A percentile compares a stretch with the other conserved stretches of the same genome.
phyloP scores from a whole-genome alignment of 2,797 vertebrate species.

The Ambastaia sidthimunki region DNA sequence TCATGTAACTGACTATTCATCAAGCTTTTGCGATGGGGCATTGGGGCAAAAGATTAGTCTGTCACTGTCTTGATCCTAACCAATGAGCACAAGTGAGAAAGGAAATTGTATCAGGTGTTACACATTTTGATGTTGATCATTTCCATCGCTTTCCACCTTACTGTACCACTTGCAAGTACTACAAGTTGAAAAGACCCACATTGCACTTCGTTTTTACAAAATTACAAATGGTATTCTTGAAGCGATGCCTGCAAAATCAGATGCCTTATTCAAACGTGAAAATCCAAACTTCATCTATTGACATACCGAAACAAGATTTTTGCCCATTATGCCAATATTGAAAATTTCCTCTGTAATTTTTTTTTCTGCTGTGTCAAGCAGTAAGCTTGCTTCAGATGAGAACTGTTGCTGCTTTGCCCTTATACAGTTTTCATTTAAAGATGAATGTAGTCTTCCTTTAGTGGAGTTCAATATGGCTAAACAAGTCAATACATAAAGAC shows the following conservation, averaged over 20 bases:
- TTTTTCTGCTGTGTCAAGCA: slow-evolving; percentile 66
- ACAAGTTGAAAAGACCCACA: slow-evolving; percentile 51
- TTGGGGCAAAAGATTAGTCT: slow-evolving; percentile 12
- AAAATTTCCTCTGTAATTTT: slow-evolving; percentile 58
- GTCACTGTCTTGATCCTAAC: slow-evolving; percentile 58
- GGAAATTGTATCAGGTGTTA: slow-evolving; percentile 54
- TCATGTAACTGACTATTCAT: slow-evolving; percentile 29
- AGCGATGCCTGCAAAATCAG: slow-evolving; percentile 83
- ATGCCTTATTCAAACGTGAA: slow-evolving; percentile 82
- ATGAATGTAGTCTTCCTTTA: slow-evolving; percentile 83
- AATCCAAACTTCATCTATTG: slow-evolving; percentile 69
- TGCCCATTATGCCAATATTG: slow-evolving; percentile 77
- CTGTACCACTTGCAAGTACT: slow-evolving; percentile 41
- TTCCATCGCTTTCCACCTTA: slow-evolving; percentile 41
- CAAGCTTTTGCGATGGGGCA: slow-evolving; percentile 12
- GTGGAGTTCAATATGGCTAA: slow-evolving; percentile 61
- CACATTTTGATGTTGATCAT: slow-evolving; percentile 55
- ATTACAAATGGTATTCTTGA: slow-evolving; percentile 70
- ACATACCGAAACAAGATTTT: slow-evolving; percentile 68
- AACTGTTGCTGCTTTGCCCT: slow-evolving; percentile 76
- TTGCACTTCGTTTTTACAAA: slow-evolving; percentile 76
- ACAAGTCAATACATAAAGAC: slow-evolving; percentile 50
- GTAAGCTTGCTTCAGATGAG: slow-evolving; percentile 73
- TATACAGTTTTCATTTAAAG: slow-evolving; percentile 61
- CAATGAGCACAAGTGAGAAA: slow-evolving; percentile 77